Evolutionary conservation across 2,113 vertebrate species (phyloP), one percentile per base, ranked within the genome.

Genomic region (Macquaria australasica): DNA sequence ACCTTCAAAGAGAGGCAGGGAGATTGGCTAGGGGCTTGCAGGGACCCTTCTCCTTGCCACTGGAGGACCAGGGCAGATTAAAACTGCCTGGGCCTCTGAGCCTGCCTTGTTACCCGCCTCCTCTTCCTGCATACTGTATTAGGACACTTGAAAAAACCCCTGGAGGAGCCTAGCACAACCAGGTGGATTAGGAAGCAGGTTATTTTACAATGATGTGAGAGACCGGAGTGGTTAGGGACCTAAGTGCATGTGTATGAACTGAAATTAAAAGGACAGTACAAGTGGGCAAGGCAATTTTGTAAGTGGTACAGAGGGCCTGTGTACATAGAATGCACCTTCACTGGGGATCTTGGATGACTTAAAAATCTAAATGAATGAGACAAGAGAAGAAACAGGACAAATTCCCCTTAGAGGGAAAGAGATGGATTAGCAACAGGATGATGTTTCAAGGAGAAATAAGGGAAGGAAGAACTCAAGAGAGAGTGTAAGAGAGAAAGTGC

Each of bases 1-100:
- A 88, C 91, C 88, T 95, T 96, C 95, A 95, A 95, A 96, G 94
- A 81, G 84, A 87, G 70, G 90, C 81, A 84, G 77, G 81, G 63
- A 84, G 90, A 93, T 92, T 91, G 93, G 91, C 87, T 88, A 37
- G 85, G 87, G 90, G 91, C 87, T 88, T 62, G 70, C 83, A 80
- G 84, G 92, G 93, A 91, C 89, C 88, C 87, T 89, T 89, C 83
- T 85, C 75, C 79, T 82, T 83, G 48, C 75, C 88, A 93, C 86
- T 77, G 78, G 86, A 91, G 89, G 83, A 92, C 83, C 87, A 86
- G 82, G 89, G 79, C 83, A 92, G 94, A 95, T 95, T 94, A 94
- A 93, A 93, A 92, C 77, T 87, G 87, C 87, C 88, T 68, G 1
- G 76, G 68, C 81, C 85, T 71, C 87, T 84, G 66, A 78, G 86